These are phyloP conservation scores for Thymelicus lineola DNA, from an alignment of 2,888 invertebrate genomes.

Conservation along the genomic window DNA sequence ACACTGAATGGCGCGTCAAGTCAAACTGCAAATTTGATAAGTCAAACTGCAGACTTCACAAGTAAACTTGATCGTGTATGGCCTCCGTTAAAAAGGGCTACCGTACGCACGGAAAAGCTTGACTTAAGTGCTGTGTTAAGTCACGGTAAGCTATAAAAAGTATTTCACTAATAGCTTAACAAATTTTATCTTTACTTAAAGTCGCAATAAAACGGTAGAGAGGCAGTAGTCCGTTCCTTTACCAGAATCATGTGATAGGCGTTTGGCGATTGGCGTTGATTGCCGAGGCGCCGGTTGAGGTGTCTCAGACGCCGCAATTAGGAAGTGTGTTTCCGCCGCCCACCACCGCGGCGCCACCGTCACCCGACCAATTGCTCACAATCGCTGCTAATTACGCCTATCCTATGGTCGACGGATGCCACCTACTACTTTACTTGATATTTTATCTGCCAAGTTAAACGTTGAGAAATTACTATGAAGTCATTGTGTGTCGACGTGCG, in stretches of 20 bases:
- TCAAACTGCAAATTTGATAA: no score
- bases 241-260: constrained; percentile 40
- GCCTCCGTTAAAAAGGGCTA: no score
- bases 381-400: constrained; percentile 77
- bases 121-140: no score
- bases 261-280: constrained; percentile 74
- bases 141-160: no score
- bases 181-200: no score
- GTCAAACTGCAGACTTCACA: no score
- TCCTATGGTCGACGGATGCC: constrained; percentile 44
- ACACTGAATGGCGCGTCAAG: no score
- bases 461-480: background rate
- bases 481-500: background rate
- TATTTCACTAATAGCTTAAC: no score
- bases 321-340: constrained; percentile 84
- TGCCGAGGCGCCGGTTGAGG: constrained; percentile 82
- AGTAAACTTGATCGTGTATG: no score
- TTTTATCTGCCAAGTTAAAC: constrained; percentile 20
- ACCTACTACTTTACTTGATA: constrained; percentile 34
- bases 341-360: constrained; percentile 77
- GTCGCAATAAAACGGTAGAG: background rate
- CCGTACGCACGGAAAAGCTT: no score
- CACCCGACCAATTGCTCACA: constrained; percentile 76
- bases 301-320: constrained; percentile 80
- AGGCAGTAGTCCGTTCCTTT: constrained; percentile 40